Evolutionary conservation across 2,113 vertebrate genomes (phyloP).

Genomic region (Periophthalmodon schlosseri): DNA sequence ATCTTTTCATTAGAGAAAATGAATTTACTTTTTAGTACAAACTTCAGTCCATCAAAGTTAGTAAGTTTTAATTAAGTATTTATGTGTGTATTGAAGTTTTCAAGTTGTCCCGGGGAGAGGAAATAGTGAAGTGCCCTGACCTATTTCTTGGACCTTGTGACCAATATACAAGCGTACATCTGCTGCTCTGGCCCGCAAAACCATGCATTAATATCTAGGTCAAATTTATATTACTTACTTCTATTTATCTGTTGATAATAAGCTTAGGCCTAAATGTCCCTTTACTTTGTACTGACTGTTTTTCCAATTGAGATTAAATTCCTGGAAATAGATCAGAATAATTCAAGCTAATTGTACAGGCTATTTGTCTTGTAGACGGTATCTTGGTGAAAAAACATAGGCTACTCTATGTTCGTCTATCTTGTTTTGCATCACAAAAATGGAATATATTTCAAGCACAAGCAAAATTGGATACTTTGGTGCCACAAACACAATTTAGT

Average conservation of each 20-base stretch:
- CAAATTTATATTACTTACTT: constrained; percentile 17
- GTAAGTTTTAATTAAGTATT: not conserved
- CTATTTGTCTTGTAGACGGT: not conserved
- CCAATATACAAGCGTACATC: constrained; percentile 48
- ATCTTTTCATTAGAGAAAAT: not conserved
- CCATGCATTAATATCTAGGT: constrained; percentile 42
- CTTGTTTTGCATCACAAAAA: no score
- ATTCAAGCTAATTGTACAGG: not conserved
- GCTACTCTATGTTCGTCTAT: not conserved
- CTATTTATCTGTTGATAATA: constrained; percentile 20
- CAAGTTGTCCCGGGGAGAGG: not conserved
- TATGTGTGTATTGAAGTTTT: not conserved
- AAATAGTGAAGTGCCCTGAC: constrained; percentile 22
- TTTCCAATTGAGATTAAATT: not conserved
- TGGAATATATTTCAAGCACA: no score
- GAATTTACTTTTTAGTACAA: not conserved
- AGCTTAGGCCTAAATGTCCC: not conserved
- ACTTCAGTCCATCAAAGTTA: not conserved
- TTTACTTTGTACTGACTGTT: not conserved
- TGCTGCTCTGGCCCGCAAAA: constrained; percentile 14
- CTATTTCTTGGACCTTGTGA: constrained; percentile 45
- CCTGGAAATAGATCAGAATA: not conserved
- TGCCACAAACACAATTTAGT: no score
- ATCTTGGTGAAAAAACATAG: not conserved
- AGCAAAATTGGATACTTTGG: no score